phyloP scores from a whole-genome alignment of 2,888 invertebrate genomes.

The Oligia fasciuncula region DNA sequence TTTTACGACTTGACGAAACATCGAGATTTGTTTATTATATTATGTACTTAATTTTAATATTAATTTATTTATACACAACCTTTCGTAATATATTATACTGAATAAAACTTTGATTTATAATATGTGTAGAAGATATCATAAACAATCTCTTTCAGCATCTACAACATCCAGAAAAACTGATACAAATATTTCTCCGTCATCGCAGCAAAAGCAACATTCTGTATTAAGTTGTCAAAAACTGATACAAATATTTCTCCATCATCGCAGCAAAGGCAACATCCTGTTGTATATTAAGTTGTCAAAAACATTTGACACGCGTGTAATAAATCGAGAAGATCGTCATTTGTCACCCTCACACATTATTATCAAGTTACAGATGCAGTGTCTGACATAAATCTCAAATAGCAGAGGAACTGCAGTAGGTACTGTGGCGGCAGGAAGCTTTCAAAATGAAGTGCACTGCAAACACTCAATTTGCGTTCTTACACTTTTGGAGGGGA shows the following conservation, averaged over 20 bases:
- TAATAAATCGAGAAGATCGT: constrained; percentile 41
- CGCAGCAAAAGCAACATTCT: constrained; percentile 3
- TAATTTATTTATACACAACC: neutral
- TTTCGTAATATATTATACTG: neutral
- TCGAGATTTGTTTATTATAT: neutral
- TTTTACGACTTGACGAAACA: neutral
- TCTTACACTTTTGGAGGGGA: constrained; percentile 72
- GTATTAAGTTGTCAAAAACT: constrained; percentile 41
- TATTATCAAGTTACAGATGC: constrained; percentile 61
- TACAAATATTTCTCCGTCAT: neutral
- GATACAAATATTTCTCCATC: neutral
- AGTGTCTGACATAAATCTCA: constrained; percentile 53
- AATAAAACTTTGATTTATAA: neutral
- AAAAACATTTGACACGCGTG: constrained; percentile 42
- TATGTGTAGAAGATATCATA: neutral
- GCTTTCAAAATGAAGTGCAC: constrained; percentile 86
- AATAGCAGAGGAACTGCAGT: constrained; percentile 61
- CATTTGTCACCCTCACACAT: constrained; percentile 54
- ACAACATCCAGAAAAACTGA: neutral
- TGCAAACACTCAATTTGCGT: constrained; percentile 84
- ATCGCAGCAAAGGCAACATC: constrained; percentile 6
- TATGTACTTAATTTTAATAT: neutral
- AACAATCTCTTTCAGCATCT: neutral
- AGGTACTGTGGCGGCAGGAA: constrained; percentile 70
- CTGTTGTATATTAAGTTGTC: constrained; percentile 33